phyloP scores from a whole-genome alignment of 2,113 vertebrate genomes.

The Gobius niger region DNA sequence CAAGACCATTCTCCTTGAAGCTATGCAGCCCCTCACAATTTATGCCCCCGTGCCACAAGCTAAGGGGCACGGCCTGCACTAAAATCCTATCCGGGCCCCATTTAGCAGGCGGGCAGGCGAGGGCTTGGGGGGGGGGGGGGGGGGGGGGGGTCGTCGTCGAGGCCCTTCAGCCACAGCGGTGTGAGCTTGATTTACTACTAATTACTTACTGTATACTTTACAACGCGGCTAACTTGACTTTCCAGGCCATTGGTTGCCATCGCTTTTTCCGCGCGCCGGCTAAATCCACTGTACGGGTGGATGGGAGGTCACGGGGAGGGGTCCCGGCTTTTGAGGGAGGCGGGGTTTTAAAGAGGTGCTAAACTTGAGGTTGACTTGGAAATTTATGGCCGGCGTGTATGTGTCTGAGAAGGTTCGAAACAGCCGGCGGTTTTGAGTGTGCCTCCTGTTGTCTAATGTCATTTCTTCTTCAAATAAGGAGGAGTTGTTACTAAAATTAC shows the following conservation, averaged over 20 bases:
- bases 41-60: slow-evolving; percentile 70
- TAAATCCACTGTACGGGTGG: slow-evolving; percentile 1
- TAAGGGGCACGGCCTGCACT: slow-evolving; percentile 68
- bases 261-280: not conserved
- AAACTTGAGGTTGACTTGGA: not conserved
- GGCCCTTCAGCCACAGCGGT: slow-evolving; percentile 22
- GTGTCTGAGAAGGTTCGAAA: not conserved
- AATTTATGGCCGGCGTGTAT: not conserved
- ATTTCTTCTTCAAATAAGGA: no score
- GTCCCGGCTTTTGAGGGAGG: not conserved
- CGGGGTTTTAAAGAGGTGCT: not conserved
- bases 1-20: slow-evolving; percentile 64
- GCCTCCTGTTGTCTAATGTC: no score
- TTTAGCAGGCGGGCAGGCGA: slow-evolving; percentile 58
- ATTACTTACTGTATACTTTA: slow-evolving; percentile 21
- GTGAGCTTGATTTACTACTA: slow-evolving; percentile 39
- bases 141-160: not conserved
- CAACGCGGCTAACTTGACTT: slow-evolving; percentile 8
- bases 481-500: no score
- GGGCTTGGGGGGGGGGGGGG: no score
- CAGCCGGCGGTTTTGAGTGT: no score
- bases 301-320: not conserved
- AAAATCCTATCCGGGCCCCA: slow-evolving; percentile 65
- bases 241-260: slow-evolving; percentile 11
- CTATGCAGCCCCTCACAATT: slow-evolving; percentile 65